These are phyloP conservation scores for Lordiphosa andalusiaca DNA, from an alignment of 2,888 invertebrate genomes.

Conservation along the genomic window DNA sequence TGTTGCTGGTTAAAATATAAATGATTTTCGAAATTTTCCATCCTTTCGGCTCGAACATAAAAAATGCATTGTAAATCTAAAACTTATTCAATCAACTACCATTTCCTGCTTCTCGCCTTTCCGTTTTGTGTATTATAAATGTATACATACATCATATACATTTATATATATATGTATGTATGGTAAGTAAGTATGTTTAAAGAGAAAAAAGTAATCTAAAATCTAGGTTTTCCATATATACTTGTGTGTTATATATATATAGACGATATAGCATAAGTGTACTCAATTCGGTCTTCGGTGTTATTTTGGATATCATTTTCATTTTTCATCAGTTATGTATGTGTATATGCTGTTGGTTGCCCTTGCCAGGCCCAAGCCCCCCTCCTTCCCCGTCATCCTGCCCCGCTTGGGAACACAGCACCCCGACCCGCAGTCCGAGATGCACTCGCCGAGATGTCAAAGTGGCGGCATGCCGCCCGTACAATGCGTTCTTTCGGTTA, in stretches of 20 bases:
- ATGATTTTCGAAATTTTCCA: no score
- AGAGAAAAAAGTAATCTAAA: conserved; percentile 10
- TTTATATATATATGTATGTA: conserved; percentile 8
- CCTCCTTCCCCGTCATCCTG: not conserved
- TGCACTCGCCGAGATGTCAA: no score
- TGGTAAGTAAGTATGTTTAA: conserved; percentile 16
- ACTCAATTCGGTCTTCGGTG: conserved; percentile 51
- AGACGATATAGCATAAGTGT: conserved; percentile 50
- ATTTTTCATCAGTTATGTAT: conserved; percentile 4
- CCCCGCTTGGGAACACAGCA: no score
- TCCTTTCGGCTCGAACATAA: no score
- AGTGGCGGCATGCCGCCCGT: no score
- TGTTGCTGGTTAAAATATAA: conserved; percentile 3
- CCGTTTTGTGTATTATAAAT: no score
- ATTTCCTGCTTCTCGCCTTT: not conserved
- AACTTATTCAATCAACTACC: conserved; percentile 57
- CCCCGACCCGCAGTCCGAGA: not conserved
- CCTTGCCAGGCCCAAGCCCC: not conserved
- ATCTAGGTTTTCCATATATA: conserved; percentile 16
- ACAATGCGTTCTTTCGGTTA: no score
- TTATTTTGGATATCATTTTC: conserved; percentile 30
- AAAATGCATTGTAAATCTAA: conserved; percentile 65
- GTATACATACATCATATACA: no score
- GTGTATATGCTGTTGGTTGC: conserved; percentile 2
- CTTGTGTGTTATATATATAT: conserved; percentile 22